Base-by-base conservation (phyloP, 2,797 vertebrate species). In the Sebastes minor region DNA sequence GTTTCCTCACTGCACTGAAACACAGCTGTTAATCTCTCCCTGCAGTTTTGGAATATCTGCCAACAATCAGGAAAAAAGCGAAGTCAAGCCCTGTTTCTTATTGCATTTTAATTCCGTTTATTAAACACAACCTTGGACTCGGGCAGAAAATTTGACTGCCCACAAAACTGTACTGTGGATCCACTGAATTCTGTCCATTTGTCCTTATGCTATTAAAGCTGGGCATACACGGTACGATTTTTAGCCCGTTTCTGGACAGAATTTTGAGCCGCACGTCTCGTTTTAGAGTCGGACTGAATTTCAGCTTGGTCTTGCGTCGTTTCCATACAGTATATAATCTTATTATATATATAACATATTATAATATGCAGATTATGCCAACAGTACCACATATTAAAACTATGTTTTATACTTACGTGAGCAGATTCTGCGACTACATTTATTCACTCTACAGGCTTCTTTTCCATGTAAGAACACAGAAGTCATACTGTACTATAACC, bases 21-120 rank as follows among this genome's bases (percentile, higher is more conserved):
- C 59, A 74, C 64, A 80, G 42, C 55, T 74, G 71, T 76, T 79
- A 68, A 80, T 70, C 46, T 67, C 64, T 59, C 27, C 30, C n/a
- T 42, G 38, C 32, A 68, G 8, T 64, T 74, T 28, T 20, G 8
- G 18, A 67, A 66, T 38, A 67, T 71, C 23, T 64, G 28, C 61
- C 20, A 61, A 64, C 33, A 71, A 22, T 49, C 38, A 53, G 65
- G 13, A 55, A 57, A 59, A 20, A 32, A 28, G 33, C 14, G 0
- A 64, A 49, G 5, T 78, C 25, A 4, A 6, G n/a, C 62, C 10
- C 9, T 25, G 80, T 66, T 68, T 16, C 27, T 60, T 25, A 13
- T 8, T 5, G 6, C 4, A 14, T 53, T 70, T 53, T 18, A 38
- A 80, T 32, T 32, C 67, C 56, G 25, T 66, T 62, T 52, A 66